Conservation (phyloP, 2,113 vertebrate genomes). For the Sciurus niger region DNA sequence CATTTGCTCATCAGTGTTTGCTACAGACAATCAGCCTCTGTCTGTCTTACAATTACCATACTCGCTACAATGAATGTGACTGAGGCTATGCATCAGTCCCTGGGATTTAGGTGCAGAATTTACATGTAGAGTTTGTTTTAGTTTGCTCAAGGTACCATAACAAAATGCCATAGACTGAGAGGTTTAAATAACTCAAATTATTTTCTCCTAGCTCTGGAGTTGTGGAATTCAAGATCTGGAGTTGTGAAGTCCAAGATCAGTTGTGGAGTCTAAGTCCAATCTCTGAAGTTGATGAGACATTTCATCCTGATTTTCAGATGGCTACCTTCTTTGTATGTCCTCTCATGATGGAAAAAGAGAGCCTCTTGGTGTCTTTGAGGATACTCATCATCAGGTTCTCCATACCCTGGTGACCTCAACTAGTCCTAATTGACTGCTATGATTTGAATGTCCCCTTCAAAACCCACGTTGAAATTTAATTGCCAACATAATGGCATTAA, state of each 20-base stretch:
- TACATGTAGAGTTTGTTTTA: not conserved
- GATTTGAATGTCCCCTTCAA: not conserved
- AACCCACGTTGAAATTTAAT: not conserved
- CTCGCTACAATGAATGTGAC: not conserved
- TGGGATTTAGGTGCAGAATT: not conserved
- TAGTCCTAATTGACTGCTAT: not conserved
- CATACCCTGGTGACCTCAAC: not conserved
- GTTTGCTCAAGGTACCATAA: not conserved
- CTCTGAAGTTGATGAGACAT: not conserved
- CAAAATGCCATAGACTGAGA: not conserved
- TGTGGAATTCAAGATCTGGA: not conserved
- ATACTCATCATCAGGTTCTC: not conserved
- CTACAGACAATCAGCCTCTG: not conserved
- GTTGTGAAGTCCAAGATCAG: not conserved
- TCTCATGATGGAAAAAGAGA: not conserved
- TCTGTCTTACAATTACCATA: not conserved
- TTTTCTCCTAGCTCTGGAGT: not conserved
- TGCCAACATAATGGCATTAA: not conserved
- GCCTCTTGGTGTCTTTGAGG: not conserved
- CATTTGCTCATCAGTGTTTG: not conserved
- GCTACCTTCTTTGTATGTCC: not conserved
- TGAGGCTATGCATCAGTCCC: not conserved
- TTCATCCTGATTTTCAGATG: not conserved
- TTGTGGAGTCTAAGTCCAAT: not conserved
- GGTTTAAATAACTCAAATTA: not conserved